Percentiles rank a stretch among this genome's conserved stretches.
phyloP scores from a whole-genome alignment of 2,888 invertebrate species.

The Stenurella melanura region DNA sequence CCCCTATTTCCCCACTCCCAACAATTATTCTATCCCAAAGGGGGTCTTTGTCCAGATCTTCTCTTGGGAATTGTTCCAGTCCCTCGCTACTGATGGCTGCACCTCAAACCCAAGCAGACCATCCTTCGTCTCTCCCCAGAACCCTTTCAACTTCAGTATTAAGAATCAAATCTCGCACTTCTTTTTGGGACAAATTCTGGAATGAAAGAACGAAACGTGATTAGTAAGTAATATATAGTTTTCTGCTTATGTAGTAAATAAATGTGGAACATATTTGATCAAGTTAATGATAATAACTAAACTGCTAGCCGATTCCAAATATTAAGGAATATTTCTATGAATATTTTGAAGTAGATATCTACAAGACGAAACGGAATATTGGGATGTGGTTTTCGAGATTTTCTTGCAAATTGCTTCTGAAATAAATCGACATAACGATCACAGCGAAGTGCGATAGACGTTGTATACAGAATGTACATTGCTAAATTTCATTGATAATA shows the following conservation, averaged over 20 bases:
- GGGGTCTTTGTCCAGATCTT: conserved; percentile 69
- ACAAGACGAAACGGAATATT: no score
- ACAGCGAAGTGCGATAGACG: no score
- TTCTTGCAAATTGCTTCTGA: no score
- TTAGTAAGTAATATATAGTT: conserved; percentile 79
- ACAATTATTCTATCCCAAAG: conserved; percentile 60
- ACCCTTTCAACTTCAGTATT: conserved; percentile 84
- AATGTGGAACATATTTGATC: not conserved
- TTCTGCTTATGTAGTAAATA: not conserved
- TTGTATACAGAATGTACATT: no score
- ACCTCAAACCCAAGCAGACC: conserved; percentile 71
- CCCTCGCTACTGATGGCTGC: conserved; percentile 77
- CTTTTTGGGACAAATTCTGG: conserved; percentile 92
- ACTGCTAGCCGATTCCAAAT: no score
- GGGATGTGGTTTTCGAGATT: no score
- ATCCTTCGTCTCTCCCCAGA: conserved; percentile 72
- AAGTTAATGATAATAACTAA: no score
- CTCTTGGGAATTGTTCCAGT: conserved; percentile 74
- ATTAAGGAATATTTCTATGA: no score
- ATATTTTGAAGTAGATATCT: no score
- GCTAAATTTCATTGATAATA: no score
- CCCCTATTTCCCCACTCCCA: conserved; percentile 62
- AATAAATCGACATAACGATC: no score
- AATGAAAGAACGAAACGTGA: conserved; percentile 81
- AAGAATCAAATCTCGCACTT: conserved; percentile 84